Percentiles rank a stretch among this genome's conserved stretches.
Evolutionary conservation across 2,113 vertebrate species (phyloP).

Genomic region (Rhinopithecus roxellana): DNA sequence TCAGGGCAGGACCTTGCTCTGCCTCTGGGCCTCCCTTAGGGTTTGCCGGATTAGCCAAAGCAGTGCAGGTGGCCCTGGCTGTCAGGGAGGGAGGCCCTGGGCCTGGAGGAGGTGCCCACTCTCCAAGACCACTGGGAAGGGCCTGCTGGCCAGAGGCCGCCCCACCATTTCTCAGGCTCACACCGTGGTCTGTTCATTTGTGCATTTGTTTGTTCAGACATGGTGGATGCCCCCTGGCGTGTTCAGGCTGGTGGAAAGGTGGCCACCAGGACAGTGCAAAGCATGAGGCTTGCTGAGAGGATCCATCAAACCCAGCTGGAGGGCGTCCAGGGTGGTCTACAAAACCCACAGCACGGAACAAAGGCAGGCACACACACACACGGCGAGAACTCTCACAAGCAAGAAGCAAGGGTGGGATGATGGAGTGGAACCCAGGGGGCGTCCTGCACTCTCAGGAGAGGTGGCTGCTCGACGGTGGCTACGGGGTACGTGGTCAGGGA

Average conservation of each 20-base stretch:
- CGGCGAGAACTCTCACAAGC: background rate
- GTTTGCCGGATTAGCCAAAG: background rate
- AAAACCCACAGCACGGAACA: background rate
- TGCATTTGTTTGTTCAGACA: background rate
- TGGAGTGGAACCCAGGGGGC: background rate
- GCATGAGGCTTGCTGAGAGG: background rate
- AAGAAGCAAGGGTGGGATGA: background rate
- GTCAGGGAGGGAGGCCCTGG: too few relatives aligned
- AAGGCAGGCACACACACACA: background rate
- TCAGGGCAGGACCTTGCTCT: background rate
- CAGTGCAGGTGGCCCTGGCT: background rate
- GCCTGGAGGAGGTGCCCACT: background rate
- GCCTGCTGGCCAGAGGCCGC: background rate
- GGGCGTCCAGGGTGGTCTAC: background rate
- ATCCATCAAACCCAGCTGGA: background rate
- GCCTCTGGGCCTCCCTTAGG: background rate
- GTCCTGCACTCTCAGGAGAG: background rate
- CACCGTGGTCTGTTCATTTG: background rate
- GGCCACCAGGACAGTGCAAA: fast-evolving
- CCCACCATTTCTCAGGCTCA: background rate
- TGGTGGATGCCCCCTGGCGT: background rate
- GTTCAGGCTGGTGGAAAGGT: background rate
- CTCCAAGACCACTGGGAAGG: background rate
- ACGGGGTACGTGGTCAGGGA: background rate
- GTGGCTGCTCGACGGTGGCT: background rate